Base-by-base conservation (phyloP, 2,888 invertebrate species). In the Emmelina monodactyla region DNA sequence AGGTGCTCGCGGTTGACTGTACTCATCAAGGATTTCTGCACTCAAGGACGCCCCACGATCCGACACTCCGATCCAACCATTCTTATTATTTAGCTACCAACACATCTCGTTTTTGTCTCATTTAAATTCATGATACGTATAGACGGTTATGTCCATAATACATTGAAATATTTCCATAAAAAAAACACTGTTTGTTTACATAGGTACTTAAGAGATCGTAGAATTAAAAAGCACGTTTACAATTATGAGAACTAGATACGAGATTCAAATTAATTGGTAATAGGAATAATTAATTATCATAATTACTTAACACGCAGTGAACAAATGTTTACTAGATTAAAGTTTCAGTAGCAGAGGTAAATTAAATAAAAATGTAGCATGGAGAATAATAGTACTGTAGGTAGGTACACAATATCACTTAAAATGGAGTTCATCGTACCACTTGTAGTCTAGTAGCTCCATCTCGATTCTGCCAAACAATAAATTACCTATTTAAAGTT, bases 11-110 rank as follows among this genome's bases (percentile, higher is more conserved):
- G 71, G 78, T 79, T 79, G 75, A 79, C 72, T 79, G 78, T 76
- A 76, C 78, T 73, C 78, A 79, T 79, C 78, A 76, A 79, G 78
- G 78, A 73, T 79, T 72, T 73, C 71, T 73, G 62, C 67, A 66
- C 68, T 76, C 78, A 79, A 79, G 78, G 78, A 79, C 78, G 75
- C 58, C 58, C 62, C 62, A 63, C 57, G 53, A 53, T 68, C 68
- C 62, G 65, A 65, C 62, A 68, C 55, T n/a, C 64, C 25, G 25
- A n/a, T n/a, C 25, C n/a, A 25, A 25, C 25, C n/a, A 25, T 12
- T 72, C 70, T 75, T 75, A 72, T 76, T 76, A 73, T 75, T 73
- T 72, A 64, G 65, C 64, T 55, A 51, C 65, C 65, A 65, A 70
- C 67, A 71, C 62, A 73, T 75, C 71, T 75, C 55, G 75, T 75